Percentiles rank a stretch among this genome's conserved stretches.
Evolutionary conservation across 2,888 invertebrate genomes (phyloP).

Genomic region (Dorcus parallelipipedus): DNA sequence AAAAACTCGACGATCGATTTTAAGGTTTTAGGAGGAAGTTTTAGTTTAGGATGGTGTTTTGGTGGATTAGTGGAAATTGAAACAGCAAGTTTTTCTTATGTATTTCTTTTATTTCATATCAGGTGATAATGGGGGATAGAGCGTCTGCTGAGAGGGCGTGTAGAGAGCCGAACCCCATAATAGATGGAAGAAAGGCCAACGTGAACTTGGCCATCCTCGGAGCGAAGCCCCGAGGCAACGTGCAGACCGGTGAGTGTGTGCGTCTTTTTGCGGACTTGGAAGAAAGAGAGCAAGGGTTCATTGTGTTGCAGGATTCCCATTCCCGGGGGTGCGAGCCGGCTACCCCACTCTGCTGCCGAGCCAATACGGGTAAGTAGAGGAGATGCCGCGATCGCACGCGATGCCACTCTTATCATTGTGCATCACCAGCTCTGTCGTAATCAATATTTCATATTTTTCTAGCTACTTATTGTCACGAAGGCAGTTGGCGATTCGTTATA

Average conservation of each 20-base stretch:
- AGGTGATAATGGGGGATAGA: slow-evolving; percentile 98
- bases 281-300: too few relatives aligned
- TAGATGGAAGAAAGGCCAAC: slow-evolving; percentile 97
- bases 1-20: too few relatives aligned
- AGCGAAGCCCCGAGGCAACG: slow-evolving; percentile 90
- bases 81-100: too few relatives aligned
- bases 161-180: slow-evolving; percentile 97
- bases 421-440: slow-evolving; percentile 40
- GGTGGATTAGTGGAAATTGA: too few relatives aligned
- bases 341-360: slow-evolving; percentile 76
- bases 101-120: slow-evolving; percentile 25
- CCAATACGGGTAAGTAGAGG: slow-evolving; percentile 75
- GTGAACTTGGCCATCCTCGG: slow-evolving; percentile 97
- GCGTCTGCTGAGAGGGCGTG: slow-evolving; percentile 93
- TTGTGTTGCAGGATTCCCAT: slow-evolving; percentile 61
- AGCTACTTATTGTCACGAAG: slow-evolving; percentile 45
- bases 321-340: slow-evolving; percentile 74
- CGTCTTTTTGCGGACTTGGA: not conserved
- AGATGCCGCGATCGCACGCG: slow-evolving; percentile 23
- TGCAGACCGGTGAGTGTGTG: slow-evolving; percentile 67
- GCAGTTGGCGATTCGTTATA: slow-evolving; percentile 47
- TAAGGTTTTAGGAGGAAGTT: too few relatives aligned
- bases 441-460: slow-evolving; percentile 49
- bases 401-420: slow-evolving; percentile 22
- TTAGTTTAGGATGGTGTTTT: too few relatives aligned